Conservation (phyloP, 2,797 vertebrate species). For the Silurus aristotelis region DNA sequence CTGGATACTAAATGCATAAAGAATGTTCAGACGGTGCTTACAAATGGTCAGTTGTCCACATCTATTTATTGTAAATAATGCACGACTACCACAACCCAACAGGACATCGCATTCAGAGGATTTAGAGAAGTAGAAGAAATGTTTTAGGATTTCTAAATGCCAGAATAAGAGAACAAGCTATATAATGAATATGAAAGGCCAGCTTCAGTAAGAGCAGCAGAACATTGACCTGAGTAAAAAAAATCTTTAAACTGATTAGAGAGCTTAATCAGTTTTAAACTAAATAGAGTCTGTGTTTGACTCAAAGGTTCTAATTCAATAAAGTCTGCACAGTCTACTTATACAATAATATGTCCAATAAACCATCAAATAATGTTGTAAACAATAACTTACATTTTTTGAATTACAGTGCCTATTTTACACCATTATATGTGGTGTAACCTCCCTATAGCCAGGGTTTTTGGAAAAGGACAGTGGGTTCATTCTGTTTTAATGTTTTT, state of each 20-base stretch:
- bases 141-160: neutral
- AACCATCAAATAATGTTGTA: neutral
- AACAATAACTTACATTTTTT: neutral
- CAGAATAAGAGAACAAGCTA: neutral
- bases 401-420: neutral
- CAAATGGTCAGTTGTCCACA: too few relatives aligned
- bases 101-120: neutral
- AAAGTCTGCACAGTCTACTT: neutral
- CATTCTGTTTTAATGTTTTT: conserved; percentile 7
- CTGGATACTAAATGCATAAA: too few relatives aligned
- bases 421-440: neutral
- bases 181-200: neutral
- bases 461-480: conserved; percentile 6
- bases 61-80: neutral
- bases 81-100: neutral
- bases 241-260: neutral
- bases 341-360: neutral
- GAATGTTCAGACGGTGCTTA: too few relatives aligned
- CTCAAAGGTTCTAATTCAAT: neutral
- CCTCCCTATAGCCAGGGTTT: neutral
- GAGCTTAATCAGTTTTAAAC: neutral
- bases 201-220: neutral
- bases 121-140: neutral
- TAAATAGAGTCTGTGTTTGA: neutral
- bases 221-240: neutral